These are phyloP conservation scores for Prolemur simus DNA, from an alignment of 2,113 vertebrate genomes.

Conservation along the genomic window DNA sequence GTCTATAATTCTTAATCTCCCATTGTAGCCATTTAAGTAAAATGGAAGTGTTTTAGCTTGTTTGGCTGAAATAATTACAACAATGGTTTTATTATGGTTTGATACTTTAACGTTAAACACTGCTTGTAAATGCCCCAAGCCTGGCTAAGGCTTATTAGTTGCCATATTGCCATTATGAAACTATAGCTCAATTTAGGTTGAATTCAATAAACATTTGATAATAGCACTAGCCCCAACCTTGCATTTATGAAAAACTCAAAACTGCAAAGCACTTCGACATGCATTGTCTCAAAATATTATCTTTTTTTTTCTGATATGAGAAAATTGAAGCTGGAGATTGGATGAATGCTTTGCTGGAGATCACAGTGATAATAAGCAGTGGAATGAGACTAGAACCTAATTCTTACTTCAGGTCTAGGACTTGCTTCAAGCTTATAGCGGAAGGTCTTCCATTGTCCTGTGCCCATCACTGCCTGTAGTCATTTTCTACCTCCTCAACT, in stretches of 20 bases:
- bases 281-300: background rate
- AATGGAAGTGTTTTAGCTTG: background rate
- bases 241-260: background rate
- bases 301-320: background rate
- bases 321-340: background rate
- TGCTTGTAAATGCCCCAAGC: background rate
- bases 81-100: background rate
- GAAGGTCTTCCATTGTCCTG: background rate
- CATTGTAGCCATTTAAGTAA: background rate
- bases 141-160: background rate
- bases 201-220: background rate
- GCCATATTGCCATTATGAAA: background rate
- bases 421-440: background rate
- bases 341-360: background rate
- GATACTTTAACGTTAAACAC: background rate
- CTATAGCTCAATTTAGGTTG: background rate
- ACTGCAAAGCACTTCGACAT: background rate
- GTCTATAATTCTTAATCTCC: background rate
- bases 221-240: background rate
- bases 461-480: background rate
- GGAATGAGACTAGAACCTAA: background rate
- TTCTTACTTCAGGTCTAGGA: background rate
- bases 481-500: accelerated
- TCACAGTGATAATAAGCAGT: accelerated
- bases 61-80: background rate